Evolutionary conservation across 2,797 vertebrate genomes (phyloP).

Genomic region (Silurus lanzhouensis): DNA sequence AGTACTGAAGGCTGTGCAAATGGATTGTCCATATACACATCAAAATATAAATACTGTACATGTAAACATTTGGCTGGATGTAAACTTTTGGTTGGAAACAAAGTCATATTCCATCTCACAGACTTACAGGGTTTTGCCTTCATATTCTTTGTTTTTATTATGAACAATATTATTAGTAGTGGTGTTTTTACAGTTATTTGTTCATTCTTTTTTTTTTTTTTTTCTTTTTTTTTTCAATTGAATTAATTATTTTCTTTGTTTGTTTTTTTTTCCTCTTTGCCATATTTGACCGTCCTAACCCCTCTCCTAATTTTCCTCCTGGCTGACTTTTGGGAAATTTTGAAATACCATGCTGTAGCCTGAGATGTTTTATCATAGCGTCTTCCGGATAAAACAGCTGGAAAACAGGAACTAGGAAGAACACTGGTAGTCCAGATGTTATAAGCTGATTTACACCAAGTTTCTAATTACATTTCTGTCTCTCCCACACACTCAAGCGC

Average conservation of each 20-base stretch:
- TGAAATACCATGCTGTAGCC: neutral
- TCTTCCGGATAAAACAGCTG: slow-evolving; percentile 1
- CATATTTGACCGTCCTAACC: neutral
- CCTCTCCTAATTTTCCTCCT: neutral
- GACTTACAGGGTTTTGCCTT: too few relatives aligned
- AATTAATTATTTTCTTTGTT: too few relatives aligned
- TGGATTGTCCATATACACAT: too few relatives aligned
- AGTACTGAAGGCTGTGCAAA: too few relatives aligned
- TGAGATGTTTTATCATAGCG: neutral
- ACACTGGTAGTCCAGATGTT: slow-evolving; percentile 8
- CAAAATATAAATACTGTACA: too few relatives aligned
- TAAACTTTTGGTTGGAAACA: too few relatives aligned
- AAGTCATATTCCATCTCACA: too few relatives aligned
- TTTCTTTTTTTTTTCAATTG: too few relatives aligned
- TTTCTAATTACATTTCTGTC: neutral
- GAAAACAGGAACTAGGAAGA: neutral
- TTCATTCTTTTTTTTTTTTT: too few relatives aligned
- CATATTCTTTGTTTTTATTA: neutral
- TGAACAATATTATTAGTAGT: neutral
- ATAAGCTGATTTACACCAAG: neutral
- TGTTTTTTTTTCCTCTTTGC: neutral
- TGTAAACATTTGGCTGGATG: too few relatives aligned
- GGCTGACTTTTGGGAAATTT: neutral
- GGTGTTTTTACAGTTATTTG: neutral
- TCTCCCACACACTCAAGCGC: neutral